Percentiles rank a stretch among this genome's conserved stretches.
Conservation (phyloP, 2,797 vertebrate species). For the Sus cebifrons region DNA sequence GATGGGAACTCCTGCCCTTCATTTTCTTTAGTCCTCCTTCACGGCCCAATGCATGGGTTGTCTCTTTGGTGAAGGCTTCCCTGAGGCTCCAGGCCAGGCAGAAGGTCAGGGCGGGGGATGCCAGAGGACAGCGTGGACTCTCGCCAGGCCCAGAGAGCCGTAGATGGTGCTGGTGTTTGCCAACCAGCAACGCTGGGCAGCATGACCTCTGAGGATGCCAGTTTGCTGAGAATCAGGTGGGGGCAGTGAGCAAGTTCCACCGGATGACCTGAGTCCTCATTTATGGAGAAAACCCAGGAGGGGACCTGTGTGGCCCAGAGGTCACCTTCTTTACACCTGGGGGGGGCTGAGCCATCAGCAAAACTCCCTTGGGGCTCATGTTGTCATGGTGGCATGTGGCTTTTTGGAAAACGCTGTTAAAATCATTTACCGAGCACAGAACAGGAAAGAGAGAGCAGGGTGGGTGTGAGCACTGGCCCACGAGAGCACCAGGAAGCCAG, state of each 20-base stretch:
- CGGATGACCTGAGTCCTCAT: neutral
- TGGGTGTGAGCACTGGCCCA: no score
- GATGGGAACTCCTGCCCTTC: neutral
- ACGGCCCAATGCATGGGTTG: neutral
- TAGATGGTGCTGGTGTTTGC: neutral
- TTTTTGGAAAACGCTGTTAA: neutral
- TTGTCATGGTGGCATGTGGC: neutral
- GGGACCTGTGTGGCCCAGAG: neutral
- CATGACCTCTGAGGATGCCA: neutral
- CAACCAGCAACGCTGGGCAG: neutral
- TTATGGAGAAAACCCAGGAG: neutral
- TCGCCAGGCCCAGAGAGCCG: neutral
- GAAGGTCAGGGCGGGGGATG: accelerated
- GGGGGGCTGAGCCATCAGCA: neutral
- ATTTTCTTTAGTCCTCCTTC: neutral
- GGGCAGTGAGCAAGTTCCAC: neutral
- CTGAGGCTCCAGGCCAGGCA: neutral
- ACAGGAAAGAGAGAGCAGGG: neutral
- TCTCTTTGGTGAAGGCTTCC: neutral
- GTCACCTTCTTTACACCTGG: neutral
- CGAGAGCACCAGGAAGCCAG: neutral
- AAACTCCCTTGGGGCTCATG: neutral
- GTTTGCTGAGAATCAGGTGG: neutral
- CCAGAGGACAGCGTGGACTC: neutral
- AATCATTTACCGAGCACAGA: neutral